Percentiles rank a stretch among this genome's conserved stretches.
Evolutionary conservation across 2,888 invertebrate genomes (phyloP).

Genomic region (Latheticus oryzae): DNA sequence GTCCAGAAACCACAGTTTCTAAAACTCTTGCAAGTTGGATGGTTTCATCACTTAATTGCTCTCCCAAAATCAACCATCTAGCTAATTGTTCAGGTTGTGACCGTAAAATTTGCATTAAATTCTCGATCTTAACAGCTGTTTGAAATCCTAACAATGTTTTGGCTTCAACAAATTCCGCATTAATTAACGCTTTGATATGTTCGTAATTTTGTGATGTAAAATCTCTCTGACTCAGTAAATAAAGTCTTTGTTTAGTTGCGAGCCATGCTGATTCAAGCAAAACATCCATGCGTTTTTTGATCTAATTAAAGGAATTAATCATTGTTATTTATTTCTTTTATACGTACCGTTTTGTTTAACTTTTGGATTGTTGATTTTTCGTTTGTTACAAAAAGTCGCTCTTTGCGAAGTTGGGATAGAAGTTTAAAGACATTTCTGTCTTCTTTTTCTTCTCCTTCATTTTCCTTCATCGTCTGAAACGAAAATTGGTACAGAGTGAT

Average conservation of each 20-base stretch:
- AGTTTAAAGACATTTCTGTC: conserved; percentile 66
- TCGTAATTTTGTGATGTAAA: conserved; percentile 82
- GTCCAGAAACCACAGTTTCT: conserved; percentile 72
- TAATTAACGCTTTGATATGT: conserved; percentile 73
- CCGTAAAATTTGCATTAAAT: conserved; percentile 76
- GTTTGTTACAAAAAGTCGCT: conserved; percentile 87
- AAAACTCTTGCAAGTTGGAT: conserved; percentile 62
- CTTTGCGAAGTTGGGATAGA: conserved; percentile 80
- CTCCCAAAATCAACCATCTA: conserved; percentile 75
- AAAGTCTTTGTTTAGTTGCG: conserved; percentile 85
- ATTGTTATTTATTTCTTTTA: conserved; percentile 37
- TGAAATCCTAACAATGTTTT: conserved; percentile 88
- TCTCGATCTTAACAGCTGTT: conserved; percentile 74
- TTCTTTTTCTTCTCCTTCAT: conserved; percentile 50
- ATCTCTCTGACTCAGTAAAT: conserved; percentile 78
- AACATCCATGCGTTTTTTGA: conserved; percentile 69
- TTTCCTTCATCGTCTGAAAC: conserved; percentile 53
- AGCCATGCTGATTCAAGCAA: conserved; percentile 86
- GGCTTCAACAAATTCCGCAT: conserved; percentile 79
- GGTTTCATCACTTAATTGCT: conserved; percentile 66
- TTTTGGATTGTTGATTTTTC: conserved; percentile 85
- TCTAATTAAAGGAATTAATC: no score
- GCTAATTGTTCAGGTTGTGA: conserved; percentile 79
- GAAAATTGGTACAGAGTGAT: conserved; percentile 20
- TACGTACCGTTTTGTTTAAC: conserved; percentile 78